These are phyloP conservation scores for Eledone cirrhosa DNA, from an alignment of 2,888 invertebrate species.

Conservation along the genomic window DNA sequence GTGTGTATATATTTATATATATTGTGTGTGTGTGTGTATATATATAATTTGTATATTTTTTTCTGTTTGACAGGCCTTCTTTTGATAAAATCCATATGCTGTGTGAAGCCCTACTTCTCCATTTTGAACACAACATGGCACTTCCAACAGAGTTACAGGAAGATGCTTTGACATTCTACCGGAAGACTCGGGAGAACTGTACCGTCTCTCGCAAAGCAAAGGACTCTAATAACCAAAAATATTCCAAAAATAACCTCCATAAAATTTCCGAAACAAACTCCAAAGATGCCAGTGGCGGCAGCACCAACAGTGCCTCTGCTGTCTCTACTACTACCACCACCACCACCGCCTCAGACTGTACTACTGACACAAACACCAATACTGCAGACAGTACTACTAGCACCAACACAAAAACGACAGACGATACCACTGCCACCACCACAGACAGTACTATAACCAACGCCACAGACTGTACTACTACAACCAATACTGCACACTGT, in stretches of 20 bases:
- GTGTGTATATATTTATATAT: no score
- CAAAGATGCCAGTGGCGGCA: background rate
- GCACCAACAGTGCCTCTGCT: background rate
- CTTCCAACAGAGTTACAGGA: slow-evolving; percentile 53
- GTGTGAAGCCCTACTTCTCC: slow-evolving; percentile 69
- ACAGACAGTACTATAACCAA: background rate
- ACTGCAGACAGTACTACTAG: no score
- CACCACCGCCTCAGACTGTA: background rate
- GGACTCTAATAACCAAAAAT: background rate
- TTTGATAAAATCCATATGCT: slow-evolving; percentile 91
- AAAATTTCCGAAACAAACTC: slow-evolving; percentile 16
- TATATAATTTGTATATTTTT: background rate
- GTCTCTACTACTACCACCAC: background rate
- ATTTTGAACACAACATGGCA: slow-evolving; percentile 53
- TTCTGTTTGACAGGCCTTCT: slow-evolving; percentile 75
- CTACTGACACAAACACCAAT: no score
- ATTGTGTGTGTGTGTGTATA: background rate
- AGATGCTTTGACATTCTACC: slow-evolving; percentile 37
- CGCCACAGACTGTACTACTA: background rate
- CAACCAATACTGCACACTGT: background rate
- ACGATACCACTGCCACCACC: background rate
- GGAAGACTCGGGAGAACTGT: slow-evolving; percentile 2
- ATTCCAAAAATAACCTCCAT: background rate
- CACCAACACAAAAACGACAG: background rate
- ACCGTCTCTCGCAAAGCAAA: background rate